phyloP scores from a whole-genome alignment of 2,797 vertebrate genomes.

The Takifugu ocellatus region DNA sequence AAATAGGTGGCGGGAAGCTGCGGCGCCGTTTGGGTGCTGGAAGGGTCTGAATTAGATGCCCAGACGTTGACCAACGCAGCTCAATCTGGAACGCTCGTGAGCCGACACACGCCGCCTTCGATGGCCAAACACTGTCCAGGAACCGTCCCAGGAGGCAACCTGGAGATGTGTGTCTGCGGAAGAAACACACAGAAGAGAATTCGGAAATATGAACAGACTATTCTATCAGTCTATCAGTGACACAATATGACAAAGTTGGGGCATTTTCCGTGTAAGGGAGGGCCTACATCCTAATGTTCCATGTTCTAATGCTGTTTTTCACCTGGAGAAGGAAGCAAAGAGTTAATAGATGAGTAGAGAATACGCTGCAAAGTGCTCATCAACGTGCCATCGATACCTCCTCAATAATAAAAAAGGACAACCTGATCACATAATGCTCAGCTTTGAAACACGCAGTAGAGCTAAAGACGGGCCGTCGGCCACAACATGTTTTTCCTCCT shows the following conservation, averaged over 20 bases:
- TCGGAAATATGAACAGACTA: neutral
- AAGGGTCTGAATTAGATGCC: slow-evolving; percentile 4
- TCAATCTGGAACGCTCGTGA: slow-evolving; percentile 82
- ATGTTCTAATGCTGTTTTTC: neutral
- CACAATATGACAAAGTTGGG: too few relatives aligned
- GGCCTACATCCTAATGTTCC: too few relatives aligned
- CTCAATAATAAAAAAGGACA: too few relatives aligned
- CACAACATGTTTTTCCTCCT: neutral
- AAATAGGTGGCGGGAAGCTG: slow-evolving; percentile 55
- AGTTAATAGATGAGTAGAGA: too few relatives aligned
- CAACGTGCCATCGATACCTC: too few relatives aligned
- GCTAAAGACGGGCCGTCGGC: neutral
- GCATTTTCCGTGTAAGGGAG: too few relatives aligned
- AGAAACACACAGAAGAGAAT: slow-evolving; percentile 10
- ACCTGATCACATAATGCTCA: too few relatives aligned
- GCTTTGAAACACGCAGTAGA: too few relatives aligned
- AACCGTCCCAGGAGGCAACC: slow-evolving; percentile 92
- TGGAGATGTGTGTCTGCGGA: slow-evolving; percentile 95
- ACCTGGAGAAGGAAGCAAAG: too few relatives aligned
- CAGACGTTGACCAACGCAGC: slow-evolving; percentile 13
- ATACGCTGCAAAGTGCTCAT: too few relatives aligned
- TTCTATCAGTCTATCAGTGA: too few relatives aligned
- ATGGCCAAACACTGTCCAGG: slow-evolving; percentile 98
- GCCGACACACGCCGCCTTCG: slow-evolving; percentile 95
- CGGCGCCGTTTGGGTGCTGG: slow-evolving; percentile 16